Base-by-base conservation (phyloP, 2,113 vertebrate species). In the Brachyhypopomus gauderio region DNA sequence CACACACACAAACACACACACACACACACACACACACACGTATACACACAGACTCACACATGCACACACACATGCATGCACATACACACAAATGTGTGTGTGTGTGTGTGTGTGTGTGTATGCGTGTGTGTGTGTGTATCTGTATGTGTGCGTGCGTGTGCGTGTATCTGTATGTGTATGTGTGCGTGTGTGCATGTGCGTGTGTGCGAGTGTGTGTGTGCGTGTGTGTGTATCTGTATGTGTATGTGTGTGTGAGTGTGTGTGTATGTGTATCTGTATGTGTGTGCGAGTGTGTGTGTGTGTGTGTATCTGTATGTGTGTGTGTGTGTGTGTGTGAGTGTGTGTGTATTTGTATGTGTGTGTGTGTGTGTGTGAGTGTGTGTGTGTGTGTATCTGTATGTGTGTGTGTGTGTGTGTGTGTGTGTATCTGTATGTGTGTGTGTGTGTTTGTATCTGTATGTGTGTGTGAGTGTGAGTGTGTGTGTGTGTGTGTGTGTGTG, bases 311-410 rank as follows among this genome's bases (percentile, higher is more conserved):
- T 59, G 9, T 41, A 34, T 3, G 27, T 72, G 17, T 14, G 1
- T 62, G 23, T 67, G 48, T 77, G 12, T 48, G 63, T 52, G 34
- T 60, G 52, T 78, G 38, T 22, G 27, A 41, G 60, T 41, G 69
- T 84, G 86, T 78, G 69, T 85, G 3, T 4, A 7, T 4, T 38
- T 3, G 64, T 34, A 27, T 3, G 59, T 62, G 11, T 30, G 27
- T 4, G 3, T 3, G 38, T 38, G 38, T 38, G 7, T 38, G 3
- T 38, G 38, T 38, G 38, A 41, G 41, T 41, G 7, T 4, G 41
- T 8, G 41, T 6, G 41, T 41, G 41, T 41, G 41, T 41, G 5
- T 41, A 5, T 41, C 3, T 41, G 4, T 41, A 5, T 5, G 4
- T 41, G 41, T 41, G 41, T 41, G 41, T 41, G 41, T 41, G 41